Conservation (phyloP, 2,797 vertebrate genomes). For the Gambelia wislizenii region DNA sequence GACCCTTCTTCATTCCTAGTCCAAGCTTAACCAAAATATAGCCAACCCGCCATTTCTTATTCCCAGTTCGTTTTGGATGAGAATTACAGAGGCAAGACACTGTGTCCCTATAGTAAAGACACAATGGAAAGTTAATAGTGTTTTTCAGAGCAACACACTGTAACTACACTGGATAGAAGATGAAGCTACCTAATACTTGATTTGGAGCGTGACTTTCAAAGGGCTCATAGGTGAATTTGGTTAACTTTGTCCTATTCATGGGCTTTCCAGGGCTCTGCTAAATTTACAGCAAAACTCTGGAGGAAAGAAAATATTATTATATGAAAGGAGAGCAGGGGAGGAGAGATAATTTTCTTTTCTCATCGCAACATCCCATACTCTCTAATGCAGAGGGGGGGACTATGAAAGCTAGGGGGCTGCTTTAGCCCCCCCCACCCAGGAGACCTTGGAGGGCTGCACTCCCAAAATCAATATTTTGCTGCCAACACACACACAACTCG, state of each 20-base stretch:
- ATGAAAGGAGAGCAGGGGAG: too few species aligned
- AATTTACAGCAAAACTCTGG: background rate
- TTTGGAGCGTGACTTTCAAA: background rate
- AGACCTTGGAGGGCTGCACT: too few species aligned
- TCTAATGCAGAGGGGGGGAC: too few species aligned
- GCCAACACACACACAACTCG: too few species aligned
- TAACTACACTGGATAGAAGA: too few species aligned
- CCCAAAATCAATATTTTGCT: too few species aligned
- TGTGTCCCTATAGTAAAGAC: background rate
- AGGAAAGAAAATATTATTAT: background rate
- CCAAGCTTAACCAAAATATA: background rate
- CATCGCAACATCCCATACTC: background rate
- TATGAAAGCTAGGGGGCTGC: too few species aligned
- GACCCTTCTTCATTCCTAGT: rapidly evolving
- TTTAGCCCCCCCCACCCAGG: too few species aligned
- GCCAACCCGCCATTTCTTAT: background rate
- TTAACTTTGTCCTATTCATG: background rate
- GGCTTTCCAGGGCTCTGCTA: background rate
- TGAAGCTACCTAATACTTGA: background rate
- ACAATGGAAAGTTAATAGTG: background rate
- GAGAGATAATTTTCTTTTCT: background rate
- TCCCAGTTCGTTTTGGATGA: background rate
- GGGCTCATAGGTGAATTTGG: background rate
- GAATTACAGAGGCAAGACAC: background rate
- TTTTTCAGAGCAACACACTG: background rate